Conservation (phyloP, 2,797 vertebrate genomes). For the Gymnothorax javanicus region DNA sequence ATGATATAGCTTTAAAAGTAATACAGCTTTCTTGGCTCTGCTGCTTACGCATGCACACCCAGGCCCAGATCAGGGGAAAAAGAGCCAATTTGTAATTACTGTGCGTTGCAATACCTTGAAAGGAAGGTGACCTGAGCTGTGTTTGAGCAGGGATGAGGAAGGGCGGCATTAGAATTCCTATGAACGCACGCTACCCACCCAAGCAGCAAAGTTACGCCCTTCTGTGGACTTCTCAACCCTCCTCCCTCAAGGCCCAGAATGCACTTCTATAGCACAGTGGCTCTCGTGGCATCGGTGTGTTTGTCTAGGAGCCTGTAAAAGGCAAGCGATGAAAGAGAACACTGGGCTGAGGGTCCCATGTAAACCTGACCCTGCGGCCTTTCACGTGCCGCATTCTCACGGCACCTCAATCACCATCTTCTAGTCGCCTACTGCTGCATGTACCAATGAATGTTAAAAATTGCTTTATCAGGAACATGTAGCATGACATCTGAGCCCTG, state of each 20-base stretch:
- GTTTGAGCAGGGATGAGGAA: neutral
- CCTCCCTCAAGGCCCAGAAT: neutral
- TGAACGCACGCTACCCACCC: neutral
- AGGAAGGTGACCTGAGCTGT: neutral
- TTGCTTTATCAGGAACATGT: neutral
- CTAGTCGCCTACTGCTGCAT: neutral
- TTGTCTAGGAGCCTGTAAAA: constrained; percentile 9
- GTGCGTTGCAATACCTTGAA: neutral
- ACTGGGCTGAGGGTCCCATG: neutral
- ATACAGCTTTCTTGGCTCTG: neutral
- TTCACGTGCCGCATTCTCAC: neutral
- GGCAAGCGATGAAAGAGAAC: neutral
- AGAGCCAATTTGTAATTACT: neutral
- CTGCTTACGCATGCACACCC: neutral
- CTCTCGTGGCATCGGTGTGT: neutral
- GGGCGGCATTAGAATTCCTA: neutral
- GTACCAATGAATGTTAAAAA: neutral
- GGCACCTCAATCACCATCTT: constrained; percentile 1
- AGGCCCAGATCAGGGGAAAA: neutral
- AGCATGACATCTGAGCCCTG: neutral
- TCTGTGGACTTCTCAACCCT: neutral
- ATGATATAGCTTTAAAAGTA: neutral
- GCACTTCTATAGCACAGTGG: neutral
- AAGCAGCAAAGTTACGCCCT: neutral
- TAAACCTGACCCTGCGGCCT: neutral